Evolutionary conservation across 1,140 invertebrate species (phyloP).

Genomic region (Eurosta solidaginis): DNA sequence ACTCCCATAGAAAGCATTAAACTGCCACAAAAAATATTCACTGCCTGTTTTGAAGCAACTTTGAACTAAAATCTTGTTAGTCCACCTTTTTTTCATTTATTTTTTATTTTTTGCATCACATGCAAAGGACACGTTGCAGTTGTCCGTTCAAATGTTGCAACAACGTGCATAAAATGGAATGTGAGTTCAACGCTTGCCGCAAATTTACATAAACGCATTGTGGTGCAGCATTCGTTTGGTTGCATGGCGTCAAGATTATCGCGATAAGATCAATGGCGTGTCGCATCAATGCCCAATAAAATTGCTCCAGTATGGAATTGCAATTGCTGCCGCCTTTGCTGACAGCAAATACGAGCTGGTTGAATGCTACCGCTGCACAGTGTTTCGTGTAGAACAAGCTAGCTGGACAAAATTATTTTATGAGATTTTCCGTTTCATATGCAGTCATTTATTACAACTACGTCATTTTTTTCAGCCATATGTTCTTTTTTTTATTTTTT

Average conservation of each 20-base stretch:
- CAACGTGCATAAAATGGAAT: not conserved
- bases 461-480: no score
- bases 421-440: no score
- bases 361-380: not conserved
- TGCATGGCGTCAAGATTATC: conserved; percentile 41
- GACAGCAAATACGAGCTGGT: not conserved
- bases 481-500: no score
- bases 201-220: conserved; percentile 34
- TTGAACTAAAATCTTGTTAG: conserved; percentile 15
- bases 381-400: no score
- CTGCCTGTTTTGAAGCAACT: not conserved
- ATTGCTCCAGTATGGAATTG: conserved; percentile 39
- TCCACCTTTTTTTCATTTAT: no score
- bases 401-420: no score
- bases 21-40: not conserved
- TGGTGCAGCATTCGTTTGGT: not conserved
- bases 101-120: no score
- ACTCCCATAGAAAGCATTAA: not conserved
- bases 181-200: not conserved
- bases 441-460: no score
- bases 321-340: conserved; percentile 33
- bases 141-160: no score
- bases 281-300: conserved; percentile 41
- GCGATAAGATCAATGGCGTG: conserved; percentile 40
- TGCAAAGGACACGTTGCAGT: not conserved